Evolutionary conservation across 2,113 vertebrate species (phyloP).

Genomic region (Sebastes fasciatus): DNA sequence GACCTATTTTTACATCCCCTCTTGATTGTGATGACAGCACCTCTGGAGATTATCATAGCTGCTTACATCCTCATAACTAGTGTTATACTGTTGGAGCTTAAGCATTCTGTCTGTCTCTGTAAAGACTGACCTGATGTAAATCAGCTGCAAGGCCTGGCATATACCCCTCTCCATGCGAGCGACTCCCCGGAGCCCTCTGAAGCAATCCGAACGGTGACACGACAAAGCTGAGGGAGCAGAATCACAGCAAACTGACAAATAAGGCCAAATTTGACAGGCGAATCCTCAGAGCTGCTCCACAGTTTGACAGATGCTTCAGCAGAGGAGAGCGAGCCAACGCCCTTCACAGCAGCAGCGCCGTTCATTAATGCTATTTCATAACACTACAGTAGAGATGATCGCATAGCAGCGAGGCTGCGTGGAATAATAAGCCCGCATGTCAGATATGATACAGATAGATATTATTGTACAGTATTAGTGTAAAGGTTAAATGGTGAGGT

Average conservation of each 20-base stretch:
- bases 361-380: constrained; percentile 57
- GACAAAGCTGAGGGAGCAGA: constrained; percentile 75
- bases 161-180: constrained; percentile 29
- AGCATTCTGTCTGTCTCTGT: constrained; percentile 31
- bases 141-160: constrained; percentile 34
- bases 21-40: constrained; percentile 20
- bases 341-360: constrained; percentile 29
- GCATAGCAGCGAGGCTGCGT: not conserved
- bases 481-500: constrained; percentile 8
- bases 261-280: constrained; percentile 76
- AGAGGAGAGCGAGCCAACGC: constrained; percentile 58
- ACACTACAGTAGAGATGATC: constrained; percentile 44
- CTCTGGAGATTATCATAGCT: constrained; percentile 38
- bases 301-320: constrained; percentile 70
- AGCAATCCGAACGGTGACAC: constrained; percentile 54
- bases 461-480: not conserved
- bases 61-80: constrained; percentile 50
- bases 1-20: constrained; percentile 26
- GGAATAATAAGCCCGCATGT: constrained; percentile 3
- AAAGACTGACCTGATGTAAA: constrained; percentile 60
- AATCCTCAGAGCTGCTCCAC: constrained; percentile 64
- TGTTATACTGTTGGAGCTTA: constrained; percentile 10
- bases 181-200: constrained; percentile 62
- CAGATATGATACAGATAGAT: not conserved
- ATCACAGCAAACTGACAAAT: constrained; percentile 77